Evolutionary conservation across 2,113 vertebrate genomes (phyloP).

Genomic region (Vulpes vulpes): DNA sequence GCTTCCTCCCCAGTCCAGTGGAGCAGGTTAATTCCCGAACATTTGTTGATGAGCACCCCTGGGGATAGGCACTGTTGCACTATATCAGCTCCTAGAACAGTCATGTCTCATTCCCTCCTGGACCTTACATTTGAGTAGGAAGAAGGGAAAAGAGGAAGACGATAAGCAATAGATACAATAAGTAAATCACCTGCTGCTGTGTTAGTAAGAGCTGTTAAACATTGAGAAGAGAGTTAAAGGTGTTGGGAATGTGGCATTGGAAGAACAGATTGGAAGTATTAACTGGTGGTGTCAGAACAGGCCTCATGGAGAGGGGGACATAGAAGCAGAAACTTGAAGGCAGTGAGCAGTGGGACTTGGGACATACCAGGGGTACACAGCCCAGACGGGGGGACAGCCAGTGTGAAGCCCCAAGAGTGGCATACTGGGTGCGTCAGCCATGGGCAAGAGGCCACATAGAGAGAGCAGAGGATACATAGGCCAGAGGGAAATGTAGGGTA

Average conservation of each 20-base stretch:
- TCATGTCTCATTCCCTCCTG: not conserved
- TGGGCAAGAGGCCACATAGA: fast-evolving
- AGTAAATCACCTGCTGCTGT: not conserved
- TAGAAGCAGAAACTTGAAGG: not conserved
- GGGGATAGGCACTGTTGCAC: not conserved
- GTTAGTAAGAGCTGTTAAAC: not conserved
- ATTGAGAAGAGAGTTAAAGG: not conserved
- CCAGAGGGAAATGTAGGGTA: not conserved
- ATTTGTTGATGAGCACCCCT: not conserved
- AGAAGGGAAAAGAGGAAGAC: not conserved
- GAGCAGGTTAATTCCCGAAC: not conserved
- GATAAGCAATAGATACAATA: not conserved
- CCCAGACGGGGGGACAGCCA: not conserved
- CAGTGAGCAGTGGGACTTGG: not conserved
- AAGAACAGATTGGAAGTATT: not conserved
- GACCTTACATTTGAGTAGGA: not conserved
- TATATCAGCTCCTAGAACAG: not conserved
- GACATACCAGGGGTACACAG: not conserved
- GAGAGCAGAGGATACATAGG: not conserved
- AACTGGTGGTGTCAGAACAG: not conserved
- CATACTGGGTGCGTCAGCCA: too few relatives aligned
- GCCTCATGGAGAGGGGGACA: not conserved
- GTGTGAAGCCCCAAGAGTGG: not conserved
- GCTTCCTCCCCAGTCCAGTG: not conserved
- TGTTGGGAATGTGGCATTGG: not conserved